Evolutionary conservation across 2,888 invertebrate genomes (phyloP).

Genomic region (Leptinotarsa juncta): DNA sequence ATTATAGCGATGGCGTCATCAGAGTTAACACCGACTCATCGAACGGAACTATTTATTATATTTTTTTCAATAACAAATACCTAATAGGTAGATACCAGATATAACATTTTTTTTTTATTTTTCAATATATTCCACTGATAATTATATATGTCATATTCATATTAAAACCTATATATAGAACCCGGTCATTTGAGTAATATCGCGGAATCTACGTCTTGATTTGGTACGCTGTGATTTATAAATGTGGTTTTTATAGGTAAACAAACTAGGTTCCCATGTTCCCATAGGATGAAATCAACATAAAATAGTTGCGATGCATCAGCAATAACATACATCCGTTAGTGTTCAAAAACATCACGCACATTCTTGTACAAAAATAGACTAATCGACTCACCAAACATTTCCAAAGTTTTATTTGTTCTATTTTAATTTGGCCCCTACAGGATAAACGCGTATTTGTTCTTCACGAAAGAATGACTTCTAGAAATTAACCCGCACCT

Average conservation of each 20-base stretch:
- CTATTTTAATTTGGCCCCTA: neutral
- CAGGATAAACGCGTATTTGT: neutral
- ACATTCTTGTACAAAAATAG: conserved; percentile 27
- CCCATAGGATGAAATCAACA: neutral
- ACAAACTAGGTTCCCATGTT: too few relatives aligned
- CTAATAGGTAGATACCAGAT: too few relatives aligned
- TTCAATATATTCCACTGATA: too few relatives aligned
- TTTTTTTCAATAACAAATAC: too few relatives aligned
- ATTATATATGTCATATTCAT: too few relatives aligned
- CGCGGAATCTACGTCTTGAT: neutral
- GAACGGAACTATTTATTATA: neutral
- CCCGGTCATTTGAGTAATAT: too few relatives aligned
- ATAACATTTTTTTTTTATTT: too few relatives aligned
- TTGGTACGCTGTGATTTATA: neutral
- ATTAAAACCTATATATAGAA: too few relatives aligned
- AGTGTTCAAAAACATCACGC: conserved; percentile 20
- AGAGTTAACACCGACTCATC: neutral
- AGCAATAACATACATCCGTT: conserved; percentile 21
- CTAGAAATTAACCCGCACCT: conserved; percentile 13
- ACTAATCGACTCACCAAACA: conserved; percentile 25
- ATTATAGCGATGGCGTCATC: conserved; percentile 9
- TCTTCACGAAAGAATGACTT: conserved; percentile 16
- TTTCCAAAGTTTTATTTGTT: conserved; percentile 15
- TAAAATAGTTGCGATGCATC: conserved; percentile 12
- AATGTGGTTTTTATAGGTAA: neutral